These are phyloP conservation scores for Amphimallon solstitiale DNA, from an alignment of 2,888 invertebrate genomes.

Conservation along the genomic window DNA sequence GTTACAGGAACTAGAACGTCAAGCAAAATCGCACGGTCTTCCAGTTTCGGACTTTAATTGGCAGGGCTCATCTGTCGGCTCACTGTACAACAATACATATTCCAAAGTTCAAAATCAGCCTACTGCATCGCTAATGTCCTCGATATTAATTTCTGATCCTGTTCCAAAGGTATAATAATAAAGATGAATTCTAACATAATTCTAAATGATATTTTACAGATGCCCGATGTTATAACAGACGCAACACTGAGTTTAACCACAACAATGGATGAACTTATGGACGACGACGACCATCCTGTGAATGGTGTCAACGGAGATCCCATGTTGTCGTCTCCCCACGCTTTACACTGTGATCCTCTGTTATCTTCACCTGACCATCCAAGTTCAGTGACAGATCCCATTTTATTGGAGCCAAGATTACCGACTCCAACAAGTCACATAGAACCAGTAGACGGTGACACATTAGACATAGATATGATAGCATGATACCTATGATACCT, in stretches of 20 bases:
- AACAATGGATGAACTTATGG: slow-evolving; percentile 72
- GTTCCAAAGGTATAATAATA: slow-evolving; percentile 59
- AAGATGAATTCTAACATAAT: background rate
- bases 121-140: slow-evolving; percentile 54
- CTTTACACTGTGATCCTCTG: slow-evolving; percentile 71
- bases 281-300: slow-evolving; percentile 61
- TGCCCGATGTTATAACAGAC: slow-evolving; percentile 69
- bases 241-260: slow-evolving; percentile 67
- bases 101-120: slow-evolving; percentile 59
- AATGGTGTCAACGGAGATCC: slow-evolving; percentile 62
- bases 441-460: slow-evolving; percentile 65
- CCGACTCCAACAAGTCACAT: slow-evolving; percentile 62
- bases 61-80: slow-evolving; percentile 62
- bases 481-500: slow-evolving; percentile 59
- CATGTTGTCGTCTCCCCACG: slow-evolving; percentile 65
- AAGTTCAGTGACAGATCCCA: slow-evolving; percentile 70
- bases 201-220: slow-evolving; percentile 56
- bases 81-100: slow-evolving; percentile 60
- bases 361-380: slow-evolving; percentile 69
- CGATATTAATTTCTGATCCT: slow-evolving; percentile 60
- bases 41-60: slow-evolving; percentile 72
- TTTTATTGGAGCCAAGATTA: slow-evolving; percentile 65
- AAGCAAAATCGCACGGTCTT: slow-evolving; percentile 80
- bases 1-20: slow-evolving; percentile 78
- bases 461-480: slow-evolving; percentile 67